Percentiles rank a stretch among this genome's conserved stretches.
Evolutionary conservation across 2,888 invertebrate genomes (phyloP).

Genomic region (Cylloceria caligata): DNA sequence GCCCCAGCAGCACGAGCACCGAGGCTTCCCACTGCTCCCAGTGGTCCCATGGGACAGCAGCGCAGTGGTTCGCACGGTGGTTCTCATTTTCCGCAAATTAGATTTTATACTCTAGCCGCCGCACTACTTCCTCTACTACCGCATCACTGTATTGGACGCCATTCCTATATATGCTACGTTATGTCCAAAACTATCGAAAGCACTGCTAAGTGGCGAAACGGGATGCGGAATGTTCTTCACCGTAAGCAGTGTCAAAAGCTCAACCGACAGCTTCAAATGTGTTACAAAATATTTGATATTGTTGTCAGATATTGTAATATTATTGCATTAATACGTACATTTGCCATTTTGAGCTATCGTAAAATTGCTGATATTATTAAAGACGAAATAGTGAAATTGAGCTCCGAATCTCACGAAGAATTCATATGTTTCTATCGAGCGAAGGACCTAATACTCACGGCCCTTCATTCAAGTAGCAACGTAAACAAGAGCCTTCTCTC

Average conservation of each 20-base stretch:
- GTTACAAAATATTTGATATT: too few relatives aligned
- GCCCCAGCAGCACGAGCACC: constrained; percentile 79
- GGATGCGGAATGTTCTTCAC: background rate
- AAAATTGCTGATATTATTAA: too few relatives aligned
- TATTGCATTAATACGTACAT: too few relatives aligned
- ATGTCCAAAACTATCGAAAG: constrained; percentile 1
- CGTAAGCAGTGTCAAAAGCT: background rate
- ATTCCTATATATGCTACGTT: background rate
- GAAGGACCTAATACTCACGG: too few relatives aligned
- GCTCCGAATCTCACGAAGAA: too few relatives aligned
- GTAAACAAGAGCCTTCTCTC: too few relatives aligned
- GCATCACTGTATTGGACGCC: constrained; percentile 1
- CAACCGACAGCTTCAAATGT: too few relatives aligned
- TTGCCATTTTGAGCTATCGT: too few relatives aligned
- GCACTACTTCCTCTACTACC: background rate
- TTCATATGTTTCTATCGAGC: too few relatives aligned
- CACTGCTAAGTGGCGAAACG: background rate
- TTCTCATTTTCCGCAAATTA: constrained; percentile 80
- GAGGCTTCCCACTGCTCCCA: constrained; percentile 82
- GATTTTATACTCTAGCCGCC: constrained; percentile 68
- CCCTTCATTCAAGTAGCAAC: too few relatives aligned
- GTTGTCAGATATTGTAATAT: too few relatives aligned
- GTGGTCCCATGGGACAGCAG: constrained; percentile 79
- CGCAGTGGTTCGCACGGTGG: constrained; percentile 80
- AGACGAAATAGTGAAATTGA: too few relatives aligned